Evolutionary conservation across 2,113 vertebrate genomes (phyloP).

Genomic region (Coryphaenoides rupestris): DNA sequence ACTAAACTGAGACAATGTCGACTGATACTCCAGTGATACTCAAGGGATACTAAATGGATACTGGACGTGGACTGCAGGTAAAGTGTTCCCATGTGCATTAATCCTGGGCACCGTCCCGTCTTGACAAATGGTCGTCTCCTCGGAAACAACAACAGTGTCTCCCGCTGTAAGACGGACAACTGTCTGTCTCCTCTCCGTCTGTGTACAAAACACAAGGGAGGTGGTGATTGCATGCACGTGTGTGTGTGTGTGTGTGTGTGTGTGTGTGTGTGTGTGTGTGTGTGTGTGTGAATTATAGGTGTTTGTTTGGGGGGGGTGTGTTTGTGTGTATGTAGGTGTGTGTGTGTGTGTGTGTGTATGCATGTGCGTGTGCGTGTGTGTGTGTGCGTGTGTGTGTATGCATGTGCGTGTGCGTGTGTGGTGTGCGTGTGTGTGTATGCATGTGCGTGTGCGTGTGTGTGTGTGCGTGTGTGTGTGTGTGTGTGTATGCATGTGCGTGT

Average conservation of each 20-base stretch:
- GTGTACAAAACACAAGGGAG: constrained; percentile 16
- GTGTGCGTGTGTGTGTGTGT: no score
- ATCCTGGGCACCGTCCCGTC: no score
- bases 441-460: no score
- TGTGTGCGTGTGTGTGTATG: not conserved
- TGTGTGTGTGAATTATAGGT: not conserved
- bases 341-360: not conserved
- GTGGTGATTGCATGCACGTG: not conserved
- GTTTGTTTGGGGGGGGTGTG: not conserved
- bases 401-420: constrained; percentile 17
- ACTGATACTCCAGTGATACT: no score
- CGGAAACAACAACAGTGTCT: no score
- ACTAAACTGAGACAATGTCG: no score
- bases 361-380: constrained; percentile 29
- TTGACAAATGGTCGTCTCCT: no score
- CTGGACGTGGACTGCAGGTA: constrained; percentile 13
- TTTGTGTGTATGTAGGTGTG: constrained; percentile 1
- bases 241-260: constrained; percentile 5
- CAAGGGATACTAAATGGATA: constrained; percentile 9
- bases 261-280: not conserved
- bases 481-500: constrained; percentile 4
- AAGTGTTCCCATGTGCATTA: no score
- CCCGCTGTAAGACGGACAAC: no score
- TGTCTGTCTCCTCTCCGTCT: no score
- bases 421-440: constrained; percentile 10